Conservation (phyloP, 2,113 vertebrate species). For the Myanophis thanlyinensis region DNA sequence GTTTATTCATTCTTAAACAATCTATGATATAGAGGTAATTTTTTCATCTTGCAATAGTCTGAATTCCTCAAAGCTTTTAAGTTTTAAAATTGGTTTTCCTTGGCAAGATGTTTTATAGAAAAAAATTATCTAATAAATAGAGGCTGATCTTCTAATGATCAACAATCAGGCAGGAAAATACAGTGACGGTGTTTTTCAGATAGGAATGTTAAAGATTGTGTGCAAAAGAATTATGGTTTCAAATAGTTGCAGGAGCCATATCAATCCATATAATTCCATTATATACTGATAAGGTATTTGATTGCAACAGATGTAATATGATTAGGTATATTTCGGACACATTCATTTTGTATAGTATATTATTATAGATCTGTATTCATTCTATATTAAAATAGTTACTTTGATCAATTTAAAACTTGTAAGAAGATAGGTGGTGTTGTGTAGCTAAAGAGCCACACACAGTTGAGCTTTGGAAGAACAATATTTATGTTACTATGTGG, state of each 20-base stretch:
- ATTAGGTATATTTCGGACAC: not conserved
- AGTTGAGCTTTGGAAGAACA: not conserved
- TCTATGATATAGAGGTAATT: not conserved
- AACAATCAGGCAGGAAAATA: not conserved
- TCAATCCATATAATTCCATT: not conserved
- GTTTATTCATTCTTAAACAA: not conserved
- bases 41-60: not conserved
- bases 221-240: not conserved
- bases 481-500: not conserved
- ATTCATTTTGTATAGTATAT: not conserved
- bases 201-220: not conserved
- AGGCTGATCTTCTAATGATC: not conserved
- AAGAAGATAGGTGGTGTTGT: not conserved
- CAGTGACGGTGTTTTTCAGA: not conserved
- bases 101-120: not conserved
- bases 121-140: not conserved
- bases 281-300: not conserved
- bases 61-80: not conserved
- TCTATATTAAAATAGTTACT: conserved; percentile 15
- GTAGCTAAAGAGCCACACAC: not conserved
- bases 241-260: not conserved
- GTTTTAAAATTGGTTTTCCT: not conserved
- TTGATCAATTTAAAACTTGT: conserved; percentile 17
- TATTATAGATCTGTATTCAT: fast-evolving
- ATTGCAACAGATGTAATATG: not conserved